Percentiles rank a stretch among this genome's conserved stretches.
phyloP scores from a whole-genome alignment of 1,140 invertebrate species.

The Batillaria attramentaria region DNA sequence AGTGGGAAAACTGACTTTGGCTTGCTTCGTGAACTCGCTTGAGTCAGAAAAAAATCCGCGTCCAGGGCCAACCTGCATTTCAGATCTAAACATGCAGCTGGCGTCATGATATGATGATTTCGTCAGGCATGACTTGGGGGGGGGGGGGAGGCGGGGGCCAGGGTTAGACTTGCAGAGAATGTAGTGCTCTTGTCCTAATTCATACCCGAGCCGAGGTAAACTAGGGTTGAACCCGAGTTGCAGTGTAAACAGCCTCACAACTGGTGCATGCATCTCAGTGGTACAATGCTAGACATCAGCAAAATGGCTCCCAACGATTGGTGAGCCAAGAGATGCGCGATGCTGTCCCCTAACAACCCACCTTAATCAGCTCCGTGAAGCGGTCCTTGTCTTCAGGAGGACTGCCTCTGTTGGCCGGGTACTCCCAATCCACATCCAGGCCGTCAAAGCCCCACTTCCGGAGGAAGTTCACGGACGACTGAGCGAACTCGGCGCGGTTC shows the following conservation, averaged over 20 bases:
- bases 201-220: neutral
- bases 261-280: neutral
- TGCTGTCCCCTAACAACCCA: neutral
- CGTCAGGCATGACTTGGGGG: too few relatives aligned
- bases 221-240: neutral
- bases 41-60: too few relatives aligned
- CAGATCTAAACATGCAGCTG: too few relatives aligned
- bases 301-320: neutral
- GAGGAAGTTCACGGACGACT: conserved; percentile 84
- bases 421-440: conserved; percentile 85
- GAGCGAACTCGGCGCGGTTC: conserved; percentile 49
- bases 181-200: neutral
- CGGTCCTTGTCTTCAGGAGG: conserved; percentile 90
- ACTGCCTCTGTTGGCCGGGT: conserved; percentile 91
- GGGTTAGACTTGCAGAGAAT: too few relatives aligned
- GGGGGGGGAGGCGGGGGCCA: too few relatives aligned
- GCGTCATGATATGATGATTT: too few relatives aligned
- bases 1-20: neutral
- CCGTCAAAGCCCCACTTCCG: conserved; percentile 91
- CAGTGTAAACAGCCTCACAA: neutral
- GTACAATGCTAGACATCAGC: neutral
- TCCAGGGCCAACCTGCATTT: too few relatives aligned
- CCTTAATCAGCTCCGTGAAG: conserved; percentile 89
- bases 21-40: too few relatives aligned
- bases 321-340: too few relatives aligned